Percentiles rank a stretch among this genome's conserved stretches.
phyloP scores from a whole-genome alignment of 2,113 vertebrate species.

The Notechis scutatus region DNA sequence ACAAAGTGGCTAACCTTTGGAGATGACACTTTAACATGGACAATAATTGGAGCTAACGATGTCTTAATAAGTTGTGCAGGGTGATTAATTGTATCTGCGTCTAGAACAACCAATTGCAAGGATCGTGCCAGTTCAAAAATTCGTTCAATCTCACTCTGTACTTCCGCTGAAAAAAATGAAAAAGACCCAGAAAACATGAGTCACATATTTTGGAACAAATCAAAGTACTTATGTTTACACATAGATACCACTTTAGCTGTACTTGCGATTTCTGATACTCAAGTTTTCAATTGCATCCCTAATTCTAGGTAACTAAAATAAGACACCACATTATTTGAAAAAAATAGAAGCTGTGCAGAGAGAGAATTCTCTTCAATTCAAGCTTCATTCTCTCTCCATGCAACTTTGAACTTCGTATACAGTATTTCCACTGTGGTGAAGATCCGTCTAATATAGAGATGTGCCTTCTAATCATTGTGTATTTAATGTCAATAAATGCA shows the following conservation, averaged over 20 bases:
- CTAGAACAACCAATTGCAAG: conserved; percentile 93
- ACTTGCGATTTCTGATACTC: background rate
- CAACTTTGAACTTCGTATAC: background rate
- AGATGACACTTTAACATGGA: conserved; percentile 98
- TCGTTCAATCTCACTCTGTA: conserved; percentile 96
- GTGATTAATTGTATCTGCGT: conserved; percentile 98
- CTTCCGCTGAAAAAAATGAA: conserved; percentile 79
- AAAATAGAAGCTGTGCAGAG: background rate
- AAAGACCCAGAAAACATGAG: background rate
- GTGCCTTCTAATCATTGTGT: background rate
- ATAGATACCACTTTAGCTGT: background rate
- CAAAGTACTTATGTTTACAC: background rate
- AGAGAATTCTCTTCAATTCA: background rate
- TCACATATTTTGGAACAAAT: background rate
- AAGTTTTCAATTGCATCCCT: background rate
- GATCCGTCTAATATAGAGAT: background rate
- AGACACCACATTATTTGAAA: background rate
- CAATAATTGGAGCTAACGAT: conserved; percentile 95
- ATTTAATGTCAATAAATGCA: background rate
- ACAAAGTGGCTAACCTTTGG: conserved; percentile 82
- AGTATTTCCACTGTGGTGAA: background rate
- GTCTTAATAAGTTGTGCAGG: conserved; percentile 97
- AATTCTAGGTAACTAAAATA: background rate
- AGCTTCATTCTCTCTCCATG: background rate
- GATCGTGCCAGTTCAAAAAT: conserved; percentile 97